phyloP scores from a whole-genome alignment of 2,797 vertebrate genomes.

The Enteromius trimaculatus region DNA sequence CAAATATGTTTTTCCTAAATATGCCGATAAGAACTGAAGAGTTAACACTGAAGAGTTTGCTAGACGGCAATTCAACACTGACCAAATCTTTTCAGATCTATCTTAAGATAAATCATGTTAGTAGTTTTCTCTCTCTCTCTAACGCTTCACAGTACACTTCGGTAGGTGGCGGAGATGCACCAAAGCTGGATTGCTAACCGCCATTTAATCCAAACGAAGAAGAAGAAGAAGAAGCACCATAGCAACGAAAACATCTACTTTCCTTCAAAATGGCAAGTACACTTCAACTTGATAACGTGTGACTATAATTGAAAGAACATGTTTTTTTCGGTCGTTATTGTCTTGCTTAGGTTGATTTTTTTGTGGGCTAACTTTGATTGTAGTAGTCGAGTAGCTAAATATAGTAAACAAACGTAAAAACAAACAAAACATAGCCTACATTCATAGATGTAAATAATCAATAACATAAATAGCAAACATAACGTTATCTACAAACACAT shows the following conservation, averaged over 20 bases:
- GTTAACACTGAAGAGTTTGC: background rate
- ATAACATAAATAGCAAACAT: background rate
- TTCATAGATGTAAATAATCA: background rate
- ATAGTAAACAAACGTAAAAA: background rate
- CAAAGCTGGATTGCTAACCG: background rate
- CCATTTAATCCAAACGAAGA: background rate
- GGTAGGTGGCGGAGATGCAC: background rate
- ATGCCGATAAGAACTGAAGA: background rate
- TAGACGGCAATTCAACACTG: background rate
- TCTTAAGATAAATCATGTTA: background rate
- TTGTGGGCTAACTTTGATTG: background rate
- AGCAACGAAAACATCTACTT: background rate
- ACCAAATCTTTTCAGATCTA: background rate
- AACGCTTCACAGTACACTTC: background rate
- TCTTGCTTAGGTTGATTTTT: background rate
- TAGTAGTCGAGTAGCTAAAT: background rate
- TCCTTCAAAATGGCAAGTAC: conserved; percentile 4
- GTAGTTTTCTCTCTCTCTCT: background rate
- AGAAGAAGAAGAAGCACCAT: background rate
- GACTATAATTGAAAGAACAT: background rate
- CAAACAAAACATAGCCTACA: background rate
- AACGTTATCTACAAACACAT: background rate
- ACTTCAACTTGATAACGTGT: background rate
- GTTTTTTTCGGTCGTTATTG: background rate
- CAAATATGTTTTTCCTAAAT: background rate